phyloP scores from a whole-genome alignment of 2,888 invertebrate species.

The Lumbricus terrestris region DNA sequence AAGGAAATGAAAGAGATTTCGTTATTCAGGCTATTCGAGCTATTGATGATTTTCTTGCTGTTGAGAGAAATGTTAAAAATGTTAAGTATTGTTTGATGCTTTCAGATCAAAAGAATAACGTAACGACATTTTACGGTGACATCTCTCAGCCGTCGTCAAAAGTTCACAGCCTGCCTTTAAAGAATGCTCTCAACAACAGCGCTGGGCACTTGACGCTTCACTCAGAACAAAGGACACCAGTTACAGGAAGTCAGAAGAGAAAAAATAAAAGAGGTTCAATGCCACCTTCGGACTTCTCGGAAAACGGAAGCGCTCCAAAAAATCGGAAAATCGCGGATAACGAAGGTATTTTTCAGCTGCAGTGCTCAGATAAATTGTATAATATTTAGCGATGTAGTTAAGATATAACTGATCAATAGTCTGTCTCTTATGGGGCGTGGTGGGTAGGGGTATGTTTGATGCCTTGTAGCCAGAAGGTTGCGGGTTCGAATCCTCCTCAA shows the following conservation, averaged over 20 bases:
- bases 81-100: background rate
- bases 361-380: too few relatives aligned
- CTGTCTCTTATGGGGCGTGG: background rate
- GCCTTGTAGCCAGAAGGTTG: too few relatives aligned
- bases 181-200: constrained; percentile 12
- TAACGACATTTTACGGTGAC: background rate
- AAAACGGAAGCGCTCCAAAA: background rate
- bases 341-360: background rate
- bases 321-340: background rate
- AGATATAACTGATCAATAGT: too few relatives aligned
- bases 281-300: background rate
- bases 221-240: background rate
- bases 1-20: background rate
- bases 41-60: background rate
- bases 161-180: constrained; percentile 1
- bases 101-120: background rate
- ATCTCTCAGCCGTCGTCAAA: background rate
- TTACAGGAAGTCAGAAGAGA: constrained; percentile 4
- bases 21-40: background rate
- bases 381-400: too few relatives aligned
- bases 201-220: background rate
- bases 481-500: too few relatives aligned
- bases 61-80: too few relatives aligned
- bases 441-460: too few relatives aligned
- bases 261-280: background rate